Conservation (phyloP, 2,888 invertebrate genomes). For the Mycogona germanica region DNA sequence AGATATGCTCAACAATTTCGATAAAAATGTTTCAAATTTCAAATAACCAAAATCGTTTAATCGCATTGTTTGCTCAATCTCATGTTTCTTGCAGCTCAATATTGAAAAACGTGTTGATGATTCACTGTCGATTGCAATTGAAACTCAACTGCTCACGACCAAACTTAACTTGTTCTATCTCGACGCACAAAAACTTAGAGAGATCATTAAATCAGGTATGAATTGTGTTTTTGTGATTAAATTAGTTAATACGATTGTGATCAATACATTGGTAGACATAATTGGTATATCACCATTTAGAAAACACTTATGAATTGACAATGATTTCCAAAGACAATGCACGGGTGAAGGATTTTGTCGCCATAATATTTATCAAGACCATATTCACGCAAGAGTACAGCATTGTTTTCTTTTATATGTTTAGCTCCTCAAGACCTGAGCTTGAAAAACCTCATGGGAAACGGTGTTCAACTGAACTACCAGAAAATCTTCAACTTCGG, state of each 20-base stretch:
- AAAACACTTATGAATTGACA: no score
- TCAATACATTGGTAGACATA: no score
- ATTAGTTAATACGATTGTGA: no score
- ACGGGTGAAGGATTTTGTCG: no score
- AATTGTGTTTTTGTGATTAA: neutral
- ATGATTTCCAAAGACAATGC: no score
- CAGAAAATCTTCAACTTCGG: slow-evolving; percentile 11
- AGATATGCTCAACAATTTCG: no score
- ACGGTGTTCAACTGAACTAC: slow-evolving; percentile 1
- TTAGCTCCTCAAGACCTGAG: no score
- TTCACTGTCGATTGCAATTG: neutral
- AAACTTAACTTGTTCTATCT: neutral
- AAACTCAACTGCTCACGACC: neutral
- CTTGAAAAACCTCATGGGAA: neutral
- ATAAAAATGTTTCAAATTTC: neutral
- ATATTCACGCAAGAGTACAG: neutral
- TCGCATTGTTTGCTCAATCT: neutral
- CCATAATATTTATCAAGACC: neutral
- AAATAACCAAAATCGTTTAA: neutral
- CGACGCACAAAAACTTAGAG: neutral
- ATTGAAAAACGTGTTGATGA: slow-evolving; percentile 6
- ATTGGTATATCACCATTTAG: no score
- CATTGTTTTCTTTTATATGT: neutral
- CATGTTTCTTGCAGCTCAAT: slow-evolving; percentile 5
- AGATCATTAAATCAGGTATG: slow-evolving; percentile 1